These are phyloP conservation scores for Oreotragus oreotragus DNA, from an alignment of 2,113 vertebrate genomes.

Conservation along the genomic window DNA sequence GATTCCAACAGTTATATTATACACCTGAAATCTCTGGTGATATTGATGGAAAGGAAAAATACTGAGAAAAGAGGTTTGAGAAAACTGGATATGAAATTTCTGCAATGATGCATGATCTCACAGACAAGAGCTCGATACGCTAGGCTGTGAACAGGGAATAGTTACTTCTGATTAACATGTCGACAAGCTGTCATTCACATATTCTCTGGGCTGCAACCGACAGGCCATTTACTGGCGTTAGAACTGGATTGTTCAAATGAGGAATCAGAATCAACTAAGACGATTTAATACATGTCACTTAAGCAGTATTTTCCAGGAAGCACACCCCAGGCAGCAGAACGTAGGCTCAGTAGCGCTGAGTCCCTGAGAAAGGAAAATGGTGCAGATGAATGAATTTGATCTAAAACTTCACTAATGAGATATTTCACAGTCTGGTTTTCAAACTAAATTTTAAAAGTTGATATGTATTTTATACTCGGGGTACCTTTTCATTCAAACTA, in stretches of 20 bases:
- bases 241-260: neutral
- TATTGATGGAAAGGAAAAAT: neutral
- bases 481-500: neutral
- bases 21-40: slow-evolving; percentile 14
- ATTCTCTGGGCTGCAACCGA: neutral
- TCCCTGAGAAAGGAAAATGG: neutral
- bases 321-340: no score
- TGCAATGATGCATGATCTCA: neutral
- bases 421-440: neutral
- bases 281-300: neutral
- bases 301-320: neutral
- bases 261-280: neutral
- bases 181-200: slow-evolving; percentile 2
- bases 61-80: neutral
- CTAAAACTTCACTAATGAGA: neutral
- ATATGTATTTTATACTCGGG: neutral
- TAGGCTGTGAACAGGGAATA: neutral
- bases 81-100: neutral
- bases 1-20: neutral
- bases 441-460: neutral
- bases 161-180: slow-evolving; percentile 26
- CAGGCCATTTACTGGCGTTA: slow-evolving; percentile 5
- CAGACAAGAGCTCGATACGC: neutral
- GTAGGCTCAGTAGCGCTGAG: neutral
- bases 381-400: rapidly evolving